Evolutionary conservation across 2,113 vertebrate species (phyloP).

Genomic region (Cricetomys ansorgei): DNA sequence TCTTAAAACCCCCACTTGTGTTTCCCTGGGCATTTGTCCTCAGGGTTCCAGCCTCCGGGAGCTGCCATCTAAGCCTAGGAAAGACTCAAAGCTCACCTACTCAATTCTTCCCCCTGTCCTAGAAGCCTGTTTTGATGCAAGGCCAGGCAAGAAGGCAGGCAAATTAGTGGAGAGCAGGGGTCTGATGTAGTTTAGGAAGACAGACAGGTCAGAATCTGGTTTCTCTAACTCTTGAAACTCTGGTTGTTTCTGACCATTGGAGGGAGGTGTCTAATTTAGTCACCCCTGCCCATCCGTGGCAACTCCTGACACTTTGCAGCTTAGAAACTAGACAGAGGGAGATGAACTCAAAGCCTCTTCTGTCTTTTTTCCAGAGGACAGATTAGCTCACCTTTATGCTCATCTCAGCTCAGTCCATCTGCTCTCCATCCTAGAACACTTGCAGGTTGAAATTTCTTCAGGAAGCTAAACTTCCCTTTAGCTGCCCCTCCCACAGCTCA

Average conservation of each 20-base stretch:
- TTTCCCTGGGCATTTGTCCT: background rate
- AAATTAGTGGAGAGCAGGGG: background rate
- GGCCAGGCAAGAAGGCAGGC: background rate
- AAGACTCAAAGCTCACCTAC: background rate
- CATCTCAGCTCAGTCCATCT: background rate
- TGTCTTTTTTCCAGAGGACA: background rate
- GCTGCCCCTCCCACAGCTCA: background rate
- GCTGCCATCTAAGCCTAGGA: background rate
- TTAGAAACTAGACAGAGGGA: background rate
- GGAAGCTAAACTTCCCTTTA: background rate
- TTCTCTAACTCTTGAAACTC: constrained; percentile 43
- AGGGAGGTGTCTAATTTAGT: background rate
- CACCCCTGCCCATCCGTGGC: background rate
- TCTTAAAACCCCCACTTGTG: constrained; percentile 8
- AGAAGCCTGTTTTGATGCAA: background rate
- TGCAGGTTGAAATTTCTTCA: constrained; percentile 11
- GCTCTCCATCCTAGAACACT: background rate
- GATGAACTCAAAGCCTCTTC: background rate
- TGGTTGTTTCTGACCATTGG: background rate
- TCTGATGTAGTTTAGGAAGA: background rate
- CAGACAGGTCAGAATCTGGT: background rate
- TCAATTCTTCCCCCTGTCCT: background rate
- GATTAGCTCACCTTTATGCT: background rate
- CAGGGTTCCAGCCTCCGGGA: background rate
- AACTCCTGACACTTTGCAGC: background rate